Evolutionary conservation across 2,113 vertebrate species (phyloP).

Genomic region (Eira barbara): DNA sequence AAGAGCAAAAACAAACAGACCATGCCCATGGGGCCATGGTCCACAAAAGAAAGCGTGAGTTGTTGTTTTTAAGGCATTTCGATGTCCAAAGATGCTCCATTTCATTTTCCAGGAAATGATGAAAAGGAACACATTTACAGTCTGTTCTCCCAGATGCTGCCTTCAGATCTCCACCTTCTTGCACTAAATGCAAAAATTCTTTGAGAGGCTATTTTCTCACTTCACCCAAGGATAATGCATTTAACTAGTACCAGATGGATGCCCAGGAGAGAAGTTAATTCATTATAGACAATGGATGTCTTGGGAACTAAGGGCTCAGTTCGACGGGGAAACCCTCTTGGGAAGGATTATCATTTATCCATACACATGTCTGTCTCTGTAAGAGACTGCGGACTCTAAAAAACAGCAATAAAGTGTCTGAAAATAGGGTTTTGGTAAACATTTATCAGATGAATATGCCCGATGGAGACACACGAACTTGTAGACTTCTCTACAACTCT

Average conservation of each 20-base stretch:
- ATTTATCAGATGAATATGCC: background rate
- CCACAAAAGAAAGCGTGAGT: background rate
- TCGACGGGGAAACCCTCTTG: background rate
- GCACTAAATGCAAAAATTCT: slow-evolving; percentile 10
- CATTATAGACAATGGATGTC: background rate
- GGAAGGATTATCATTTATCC: slow-evolving; percentile 1
- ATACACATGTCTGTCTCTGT: background rate
- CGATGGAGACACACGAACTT: background rate
- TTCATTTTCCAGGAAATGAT: background rate
- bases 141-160: background rate
- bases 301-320: background rate
- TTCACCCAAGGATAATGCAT: background rate
- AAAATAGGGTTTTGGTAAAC: background rate
- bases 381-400: background rate
- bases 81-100: background rate
- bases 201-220: background rate
- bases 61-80: background rate
- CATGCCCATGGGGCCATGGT: background rate
- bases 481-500: background rate
- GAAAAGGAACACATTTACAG: background rate
- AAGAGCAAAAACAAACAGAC: background rate
- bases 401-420: background rate
- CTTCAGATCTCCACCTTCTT: background rate
- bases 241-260: background rate
- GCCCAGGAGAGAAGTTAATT: slow-evolving; percentile 3